Evolutionary conservation across 2,888 invertebrate species (phyloP).

Genomic region (Clitarchus hookeri): DNA sequence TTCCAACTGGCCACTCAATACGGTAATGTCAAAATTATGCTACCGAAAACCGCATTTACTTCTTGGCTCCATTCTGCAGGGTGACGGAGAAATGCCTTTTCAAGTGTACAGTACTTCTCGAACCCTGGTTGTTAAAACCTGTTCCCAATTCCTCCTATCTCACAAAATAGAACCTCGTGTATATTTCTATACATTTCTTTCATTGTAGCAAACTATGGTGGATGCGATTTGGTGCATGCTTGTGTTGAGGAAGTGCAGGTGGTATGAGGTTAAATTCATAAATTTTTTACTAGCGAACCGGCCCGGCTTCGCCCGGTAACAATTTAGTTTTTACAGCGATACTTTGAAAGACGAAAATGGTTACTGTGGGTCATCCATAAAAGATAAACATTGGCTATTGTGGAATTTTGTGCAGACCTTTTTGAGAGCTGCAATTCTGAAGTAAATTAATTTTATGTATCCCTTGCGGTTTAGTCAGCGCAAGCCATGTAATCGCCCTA

Average conservation of each 20-base stretch:
- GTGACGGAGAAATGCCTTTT: not conserved
- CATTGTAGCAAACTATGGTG: not conserved
- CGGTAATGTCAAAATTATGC: conserved; percentile 1
- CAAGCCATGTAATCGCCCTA: too few species aligned
- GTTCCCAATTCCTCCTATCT: not conserved
- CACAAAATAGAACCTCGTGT: not conserved
- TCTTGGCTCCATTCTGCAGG: too few species aligned
- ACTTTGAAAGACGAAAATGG: too few species aligned
- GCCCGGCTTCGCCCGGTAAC: too few species aligned
- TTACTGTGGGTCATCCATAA: too few species aligned
- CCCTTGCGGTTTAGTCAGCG: too few species aligned
- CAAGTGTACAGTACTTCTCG: not conserved
- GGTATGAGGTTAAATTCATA: not conserved
- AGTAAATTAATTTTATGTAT: too few species aligned
- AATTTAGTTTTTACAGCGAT: too few species aligned
- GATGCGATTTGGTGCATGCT: not conserved
- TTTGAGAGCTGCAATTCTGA: too few species aligned
- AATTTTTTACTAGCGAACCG: too few species aligned
- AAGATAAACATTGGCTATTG: too few species aligned
- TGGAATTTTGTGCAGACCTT: too few species aligned
- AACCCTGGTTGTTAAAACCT: not conserved
- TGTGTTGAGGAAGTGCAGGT: not conserved
- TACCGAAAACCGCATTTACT: not conserved
- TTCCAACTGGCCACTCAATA: not conserved
- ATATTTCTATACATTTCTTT: not conserved